phyloP scores from a whole-genome alignment of 2,888 invertebrate species.

The Linnaemya vulpina region DNA sequence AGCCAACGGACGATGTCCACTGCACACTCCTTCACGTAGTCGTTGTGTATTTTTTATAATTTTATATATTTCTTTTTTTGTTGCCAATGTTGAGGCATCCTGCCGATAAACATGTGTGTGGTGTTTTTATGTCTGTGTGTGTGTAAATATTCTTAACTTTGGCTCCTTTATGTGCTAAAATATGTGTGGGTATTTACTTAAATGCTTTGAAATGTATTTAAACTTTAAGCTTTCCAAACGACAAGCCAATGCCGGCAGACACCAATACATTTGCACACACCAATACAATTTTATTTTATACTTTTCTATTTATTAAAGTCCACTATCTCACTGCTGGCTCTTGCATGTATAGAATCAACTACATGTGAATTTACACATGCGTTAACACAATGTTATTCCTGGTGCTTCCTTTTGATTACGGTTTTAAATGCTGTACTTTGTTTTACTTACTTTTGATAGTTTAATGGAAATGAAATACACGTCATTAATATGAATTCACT shows the following conservation, averaged over 20 bases:
- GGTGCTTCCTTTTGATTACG: constrained; percentile 5
- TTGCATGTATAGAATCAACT: background rate
- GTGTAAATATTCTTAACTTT: constrained; percentile 20
- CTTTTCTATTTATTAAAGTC: background rate
- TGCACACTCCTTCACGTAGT: background rate
- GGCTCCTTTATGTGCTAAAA: background rate
- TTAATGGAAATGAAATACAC: constrained; percentile 36
- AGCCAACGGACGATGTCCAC: constrained; percentile 1
- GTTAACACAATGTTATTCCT: constrained; percentile 5
- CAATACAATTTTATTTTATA: background rate
- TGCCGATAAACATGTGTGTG: background rate
- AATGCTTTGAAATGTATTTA: constrained; percentile 42
- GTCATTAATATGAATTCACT: constrained; percentile 22
- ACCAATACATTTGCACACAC: background rate
- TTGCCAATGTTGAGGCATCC: constrained; percentile 13
- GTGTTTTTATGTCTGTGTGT: background rate
- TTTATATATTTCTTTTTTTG: background rate
- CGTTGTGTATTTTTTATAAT: no score
- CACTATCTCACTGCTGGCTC: background rate
- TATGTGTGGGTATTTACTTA: constrained; percentile 37
- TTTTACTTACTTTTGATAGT: constrained; percentile 39
- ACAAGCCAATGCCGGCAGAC: constrained; percentile 18
- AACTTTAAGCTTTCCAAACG: constrained; percentile 32
- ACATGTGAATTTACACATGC: background rate
- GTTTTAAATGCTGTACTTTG: constrained; percentile 39